phyloP scores from a whole-genome alignment of 1,140 invertebrate genomes.

The Thaumetopoea pityocampa region DNA sequence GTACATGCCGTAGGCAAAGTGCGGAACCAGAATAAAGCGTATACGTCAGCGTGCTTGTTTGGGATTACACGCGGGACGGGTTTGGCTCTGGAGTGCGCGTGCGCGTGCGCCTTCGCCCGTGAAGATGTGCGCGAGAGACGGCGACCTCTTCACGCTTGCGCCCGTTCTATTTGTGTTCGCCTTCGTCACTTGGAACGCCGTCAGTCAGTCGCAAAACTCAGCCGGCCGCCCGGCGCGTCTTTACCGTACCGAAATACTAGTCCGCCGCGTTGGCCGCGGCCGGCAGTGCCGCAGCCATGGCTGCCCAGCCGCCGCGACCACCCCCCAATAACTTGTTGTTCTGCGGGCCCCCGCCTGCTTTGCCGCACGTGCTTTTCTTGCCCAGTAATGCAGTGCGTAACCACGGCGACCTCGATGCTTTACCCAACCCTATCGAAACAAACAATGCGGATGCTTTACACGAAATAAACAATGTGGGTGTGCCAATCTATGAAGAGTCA shows the following conservation, averaged over 20 bases:
- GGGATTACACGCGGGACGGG: constrained; percentile 56
- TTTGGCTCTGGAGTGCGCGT: constrained; percentile 64
- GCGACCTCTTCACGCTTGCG: constrained; percentile 70
- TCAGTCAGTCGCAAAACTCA: constrained; percentile 71
- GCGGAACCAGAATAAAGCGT: constrained; percentile 62
- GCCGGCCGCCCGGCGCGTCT: constrained; percentile 66
- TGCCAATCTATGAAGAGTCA: constrained; percentile 45
- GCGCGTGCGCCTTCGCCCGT: constrained; percentile 71
- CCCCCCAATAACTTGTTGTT: constrained; percentile 61
- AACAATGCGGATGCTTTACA: constrained; percentile 47
- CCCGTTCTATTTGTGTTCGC: constrained; percentile 71
- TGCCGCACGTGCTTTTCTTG: constrained; percentile 54
- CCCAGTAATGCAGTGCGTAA: constrained; percentile 35
- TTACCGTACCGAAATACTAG: constrained; percentile 47
- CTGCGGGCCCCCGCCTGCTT: constrained; percentile 48
- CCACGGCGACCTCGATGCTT: constrained; percentile 22
- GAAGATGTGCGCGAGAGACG: constrained; percentile 71
- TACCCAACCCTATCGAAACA: constrained; percentile 34
- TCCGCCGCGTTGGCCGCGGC: constrained; percentile 43
- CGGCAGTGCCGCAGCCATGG: constrained; percentile 60
- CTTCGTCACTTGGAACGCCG: constrained; percentile 66
- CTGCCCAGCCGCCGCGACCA: constrained; percentile 68
- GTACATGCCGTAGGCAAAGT: constrained; percentile 38
- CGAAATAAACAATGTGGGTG: constrained; percentile 69
- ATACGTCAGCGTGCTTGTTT: constrained; percentile 58